phyloP scores from a whole-genome alignment of 2,113 vertebrate species.

The Urocolius indicus region DNA sequence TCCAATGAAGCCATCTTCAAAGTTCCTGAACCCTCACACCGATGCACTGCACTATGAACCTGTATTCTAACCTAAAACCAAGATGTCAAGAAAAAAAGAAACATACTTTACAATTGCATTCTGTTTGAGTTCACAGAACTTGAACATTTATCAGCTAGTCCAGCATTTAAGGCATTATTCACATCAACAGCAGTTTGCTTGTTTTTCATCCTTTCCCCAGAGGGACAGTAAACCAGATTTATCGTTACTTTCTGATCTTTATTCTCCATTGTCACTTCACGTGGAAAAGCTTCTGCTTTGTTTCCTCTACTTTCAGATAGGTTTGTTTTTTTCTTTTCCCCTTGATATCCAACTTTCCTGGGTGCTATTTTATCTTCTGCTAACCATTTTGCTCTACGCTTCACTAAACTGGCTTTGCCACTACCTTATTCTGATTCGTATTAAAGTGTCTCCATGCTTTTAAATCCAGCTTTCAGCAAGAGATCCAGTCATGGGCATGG shows the following conservation, averaged over 20 bases:
- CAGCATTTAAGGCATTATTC: conserved; percentile 11
- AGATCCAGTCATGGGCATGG: background rate
- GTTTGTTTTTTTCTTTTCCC: background rate
- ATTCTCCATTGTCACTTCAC: conserved; percentile 1
- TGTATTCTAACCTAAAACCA: background rate
- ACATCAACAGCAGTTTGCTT: conserved; percentile 28
- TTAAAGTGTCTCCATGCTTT: background rate
- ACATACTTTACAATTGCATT: background rate
- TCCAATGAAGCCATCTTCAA: background rate
- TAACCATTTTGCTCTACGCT: background rate
- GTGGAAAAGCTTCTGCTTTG: background rate
- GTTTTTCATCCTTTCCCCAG: conserved; percentile 31
- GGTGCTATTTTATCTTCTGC: background rate
- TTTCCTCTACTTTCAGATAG: background rate
- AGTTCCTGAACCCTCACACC: background rate
- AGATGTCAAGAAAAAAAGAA: background rate
- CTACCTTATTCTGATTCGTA: background rate
- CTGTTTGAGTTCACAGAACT: background rate
- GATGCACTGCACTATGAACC: background rate
- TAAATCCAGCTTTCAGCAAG: background rate
- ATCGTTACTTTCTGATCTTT: conserved; percentile 50
- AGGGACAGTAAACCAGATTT: conserved; percentile 35
- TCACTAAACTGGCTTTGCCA: background rate
- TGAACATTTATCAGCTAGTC: background rate
- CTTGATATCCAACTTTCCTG: background rate